Conservation (phyloP, 1,140 invertebrate genomes). For the Phthorimaea operculella region DNA sequence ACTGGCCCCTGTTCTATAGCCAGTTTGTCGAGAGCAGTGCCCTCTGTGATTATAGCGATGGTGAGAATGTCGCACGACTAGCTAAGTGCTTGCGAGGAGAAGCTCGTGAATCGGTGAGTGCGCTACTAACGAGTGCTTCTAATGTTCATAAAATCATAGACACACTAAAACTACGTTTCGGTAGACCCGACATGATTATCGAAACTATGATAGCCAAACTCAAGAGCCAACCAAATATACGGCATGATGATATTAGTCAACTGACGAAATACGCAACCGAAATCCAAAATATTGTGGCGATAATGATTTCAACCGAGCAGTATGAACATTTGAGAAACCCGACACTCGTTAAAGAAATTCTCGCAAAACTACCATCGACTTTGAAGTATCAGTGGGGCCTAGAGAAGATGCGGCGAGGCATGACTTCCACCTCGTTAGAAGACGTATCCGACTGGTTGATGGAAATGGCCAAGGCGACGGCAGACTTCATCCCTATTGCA, state of each 20-base stretch:
- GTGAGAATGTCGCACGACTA: not conserved
- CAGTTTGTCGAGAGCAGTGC: not conserved
- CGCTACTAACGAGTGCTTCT: no score
- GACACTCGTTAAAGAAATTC: not conserved
- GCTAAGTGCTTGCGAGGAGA: no score
- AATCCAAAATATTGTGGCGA: not conserved
- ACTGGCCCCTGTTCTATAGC: not conserved
- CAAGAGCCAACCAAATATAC: not conserved
- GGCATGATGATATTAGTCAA: not conserved
- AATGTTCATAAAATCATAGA: no score
- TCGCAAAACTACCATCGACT: not conserved
- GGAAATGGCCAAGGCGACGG: not conserved
- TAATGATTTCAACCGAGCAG: not conserved
- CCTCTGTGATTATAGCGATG: not conserved
- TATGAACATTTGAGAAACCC: not conserved
- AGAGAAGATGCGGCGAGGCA: not conserved
- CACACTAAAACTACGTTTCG: not conserved
- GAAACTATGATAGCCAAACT: no score
- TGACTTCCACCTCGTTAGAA: not conserved
- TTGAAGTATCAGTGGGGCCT: not conserved
- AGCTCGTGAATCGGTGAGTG: no score
- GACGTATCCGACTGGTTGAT: not conserved
- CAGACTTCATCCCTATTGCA: not conserved
- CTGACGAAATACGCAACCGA: not conserved
- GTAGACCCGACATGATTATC: not conserved